Conservation (phyloP, 35 echinoderm and acorn worm species). For the Patiria miniata region DNA sequence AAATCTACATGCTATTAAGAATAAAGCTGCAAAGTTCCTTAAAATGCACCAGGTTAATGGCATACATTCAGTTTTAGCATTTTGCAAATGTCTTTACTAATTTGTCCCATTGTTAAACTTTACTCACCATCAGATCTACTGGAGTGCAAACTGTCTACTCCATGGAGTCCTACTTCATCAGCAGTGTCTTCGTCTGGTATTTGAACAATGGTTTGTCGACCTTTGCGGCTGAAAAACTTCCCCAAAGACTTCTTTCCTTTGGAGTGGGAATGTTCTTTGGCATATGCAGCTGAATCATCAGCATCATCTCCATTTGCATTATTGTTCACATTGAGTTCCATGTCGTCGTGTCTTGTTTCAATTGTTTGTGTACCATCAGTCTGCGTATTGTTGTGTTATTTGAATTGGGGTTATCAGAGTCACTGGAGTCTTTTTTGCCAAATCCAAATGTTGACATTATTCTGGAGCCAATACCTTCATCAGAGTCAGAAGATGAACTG, state of each 20-base stretch:
- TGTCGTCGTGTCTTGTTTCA: not conserved
- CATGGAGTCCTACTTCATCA: not conserved
- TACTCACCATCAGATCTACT: too few relatives aligned
- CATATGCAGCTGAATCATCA: constrained; percentile 12
- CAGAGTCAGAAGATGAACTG: constrained; percentile 65
- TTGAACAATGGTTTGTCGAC: constrained; percentile 79
- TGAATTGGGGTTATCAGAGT: constrained; percentile 82
- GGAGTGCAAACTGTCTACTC: too few relatives aligned
- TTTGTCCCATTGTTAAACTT: too few relatives aligned
- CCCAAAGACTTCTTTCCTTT: constrained; percentile 58
- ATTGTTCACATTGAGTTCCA: constrained; percentile 76
- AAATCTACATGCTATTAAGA: too few relatives aligned
- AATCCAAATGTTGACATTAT: constrained; percentile 34
- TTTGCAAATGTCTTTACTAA: too few relatives aligned
- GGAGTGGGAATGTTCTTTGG: constrained; percentile 49
- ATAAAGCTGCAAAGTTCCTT: too few relatives aligned
- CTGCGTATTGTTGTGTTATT: constrained; percentile 84
- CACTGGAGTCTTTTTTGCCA: constrained; percentile 39
- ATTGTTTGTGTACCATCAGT: constrained; percentile 2
- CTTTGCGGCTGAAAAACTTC: constrained; percentile 77
- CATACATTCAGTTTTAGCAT: too few relatives aligned
- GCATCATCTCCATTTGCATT: constrained; percentile 83
- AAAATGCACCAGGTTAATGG: too few relatives aligned
- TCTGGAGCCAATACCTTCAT: constrained; percentile 67
- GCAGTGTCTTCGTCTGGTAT: constrained; percentile 71